Conservation (phyloP, 2,797 vertebrate genomes). For the Simalia tracyae region DNA sequence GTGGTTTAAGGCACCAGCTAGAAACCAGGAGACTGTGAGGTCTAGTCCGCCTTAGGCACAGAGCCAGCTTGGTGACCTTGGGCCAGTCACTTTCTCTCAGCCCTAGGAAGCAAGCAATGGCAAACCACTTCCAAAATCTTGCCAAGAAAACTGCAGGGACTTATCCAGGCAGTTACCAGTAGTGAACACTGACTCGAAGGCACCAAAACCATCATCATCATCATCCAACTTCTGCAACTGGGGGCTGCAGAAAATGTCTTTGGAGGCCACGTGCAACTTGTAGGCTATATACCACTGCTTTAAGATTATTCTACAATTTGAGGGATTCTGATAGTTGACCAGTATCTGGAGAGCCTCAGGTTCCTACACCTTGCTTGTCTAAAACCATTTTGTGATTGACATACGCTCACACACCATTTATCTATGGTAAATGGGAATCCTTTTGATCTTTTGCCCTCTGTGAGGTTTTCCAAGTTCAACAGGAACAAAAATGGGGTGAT, state of each 20-base stretch:
- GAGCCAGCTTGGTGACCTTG: not conserved
- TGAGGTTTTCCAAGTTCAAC: not conserved
- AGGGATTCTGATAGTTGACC: not conserved
- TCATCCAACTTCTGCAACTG: too few species aligned
- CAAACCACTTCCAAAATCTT: not conserved
- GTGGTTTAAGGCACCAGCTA: not conserved
- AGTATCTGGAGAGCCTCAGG: not conserved
- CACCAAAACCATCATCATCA: not conserved
- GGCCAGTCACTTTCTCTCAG: not conserved
- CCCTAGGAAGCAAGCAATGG: not conserved
- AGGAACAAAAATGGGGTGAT: constrained; percentile 21
- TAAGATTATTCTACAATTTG: not conserved
- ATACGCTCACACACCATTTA: not conserved
- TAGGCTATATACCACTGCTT: not conserved
- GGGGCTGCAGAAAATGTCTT: not conserved
- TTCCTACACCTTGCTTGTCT: not conserved
- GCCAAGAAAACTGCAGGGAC: not conserved
- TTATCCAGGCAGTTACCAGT: not conserved
- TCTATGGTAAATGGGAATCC: not conserved
- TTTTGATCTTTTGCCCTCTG: not conserved
- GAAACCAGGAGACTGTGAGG: not conserved
- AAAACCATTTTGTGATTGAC: not conserved
- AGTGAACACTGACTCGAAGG: not conserved
- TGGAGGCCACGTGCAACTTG: not conserved
- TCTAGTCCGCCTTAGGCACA: not conserved